A percentile compares a stretch with the other conserved stretches of the same genome.
phyloP scores from a whole-genome alignment of 2,113 vertebrate species.

The Rhinoptilus africanus region DNA sequence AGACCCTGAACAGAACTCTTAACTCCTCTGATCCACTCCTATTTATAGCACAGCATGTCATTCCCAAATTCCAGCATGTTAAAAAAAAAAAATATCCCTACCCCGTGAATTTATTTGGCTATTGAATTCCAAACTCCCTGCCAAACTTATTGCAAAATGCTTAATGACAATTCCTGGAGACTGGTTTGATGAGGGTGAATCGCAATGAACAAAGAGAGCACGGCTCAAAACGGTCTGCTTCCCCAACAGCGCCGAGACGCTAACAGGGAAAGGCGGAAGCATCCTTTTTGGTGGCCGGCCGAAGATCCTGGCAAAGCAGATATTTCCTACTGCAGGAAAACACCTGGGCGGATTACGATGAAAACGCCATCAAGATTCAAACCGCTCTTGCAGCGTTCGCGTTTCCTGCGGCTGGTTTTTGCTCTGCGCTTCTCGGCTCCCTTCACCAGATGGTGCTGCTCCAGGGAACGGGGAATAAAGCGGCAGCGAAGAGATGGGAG shows the following conservation, averaged over 20 bases:
- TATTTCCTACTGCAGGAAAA: not conserved
- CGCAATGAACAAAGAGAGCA: not conserved
- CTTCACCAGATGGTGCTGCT: not conserved
- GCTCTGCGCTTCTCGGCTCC: not conserved
- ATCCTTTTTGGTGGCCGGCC: fast-evolving
- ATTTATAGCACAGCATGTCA: conserved; percentile 51
- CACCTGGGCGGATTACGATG: not conserved
- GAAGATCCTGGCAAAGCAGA: not conserved
- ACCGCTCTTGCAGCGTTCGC: fast-evolving
- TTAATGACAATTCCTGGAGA: not conserved
- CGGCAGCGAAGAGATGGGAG: fast-evolving
- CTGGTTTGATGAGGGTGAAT: not conserved
- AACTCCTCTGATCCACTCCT: conserved; percentile 41
- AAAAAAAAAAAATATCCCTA: not conserved
- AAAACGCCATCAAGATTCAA: not conserved
- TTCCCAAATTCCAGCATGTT: conserved; percentile 40
- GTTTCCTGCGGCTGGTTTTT: not conserved
- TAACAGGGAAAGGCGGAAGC: not conserved
- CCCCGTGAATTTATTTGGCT: not conserved
- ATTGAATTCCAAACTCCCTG: not conserved
- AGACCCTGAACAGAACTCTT: conserved; percentile 35
- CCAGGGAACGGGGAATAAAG: fast-evolving
- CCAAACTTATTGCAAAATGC: conserved; percentile 39
- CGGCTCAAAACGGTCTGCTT: not conserved
- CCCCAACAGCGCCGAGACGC: fast-evolving